Percentiles rank a stretch among this genome's conserved stretches.
Conservation (phyloP, 2,888 invertebrate genomes). For the Cerastis leucographa region DNA sequence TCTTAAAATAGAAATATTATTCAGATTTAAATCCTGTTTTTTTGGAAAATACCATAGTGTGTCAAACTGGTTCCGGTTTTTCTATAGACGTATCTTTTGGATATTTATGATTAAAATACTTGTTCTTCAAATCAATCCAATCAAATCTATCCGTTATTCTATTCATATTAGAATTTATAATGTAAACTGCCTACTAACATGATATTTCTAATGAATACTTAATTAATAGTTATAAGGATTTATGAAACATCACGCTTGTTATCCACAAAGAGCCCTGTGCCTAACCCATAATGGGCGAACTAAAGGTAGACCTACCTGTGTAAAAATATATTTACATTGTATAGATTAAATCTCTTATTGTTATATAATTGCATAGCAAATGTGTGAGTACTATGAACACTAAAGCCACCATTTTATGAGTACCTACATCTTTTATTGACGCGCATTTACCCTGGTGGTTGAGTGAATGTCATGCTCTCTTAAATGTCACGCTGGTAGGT, state of each 20-base stretch:
- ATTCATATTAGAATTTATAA: background rate
- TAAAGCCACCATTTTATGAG: too few relatives aligned
- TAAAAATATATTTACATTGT: too few relatives aligned
- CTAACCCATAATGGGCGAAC: too few relatives aligned
- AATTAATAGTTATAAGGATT: background rate
- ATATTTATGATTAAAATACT: background rate
- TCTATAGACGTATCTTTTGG: background rate
- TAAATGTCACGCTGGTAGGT: too few relatives aligned
- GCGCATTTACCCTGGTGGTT: too few relatives aligned
- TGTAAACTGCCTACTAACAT: background rate
- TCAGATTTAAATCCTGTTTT: background rate
- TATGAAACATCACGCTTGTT: background rate
- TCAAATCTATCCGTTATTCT: background rate
- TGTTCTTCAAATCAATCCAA: background rate
- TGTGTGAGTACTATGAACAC: too few relatives aligned
- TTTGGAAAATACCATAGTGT: background rate
- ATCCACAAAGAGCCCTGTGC: background rate
- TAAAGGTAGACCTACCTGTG: background rate
- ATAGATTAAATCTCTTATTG: too few relatives aligned
- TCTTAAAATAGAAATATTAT: conserved; percentile 8
- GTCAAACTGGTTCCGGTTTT: conserved; percentile 10
- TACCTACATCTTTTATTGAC: too few relatives aligned
- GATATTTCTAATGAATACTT: background rate
- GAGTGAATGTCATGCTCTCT: too few relatives aligned
- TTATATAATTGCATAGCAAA: too few relatives aligned